These are phyloP conservation scores for Pachycephus smyrnensis DNA, from an alignment of 2,888 invertebrate species.

Conservation along the genomic window DNA sequence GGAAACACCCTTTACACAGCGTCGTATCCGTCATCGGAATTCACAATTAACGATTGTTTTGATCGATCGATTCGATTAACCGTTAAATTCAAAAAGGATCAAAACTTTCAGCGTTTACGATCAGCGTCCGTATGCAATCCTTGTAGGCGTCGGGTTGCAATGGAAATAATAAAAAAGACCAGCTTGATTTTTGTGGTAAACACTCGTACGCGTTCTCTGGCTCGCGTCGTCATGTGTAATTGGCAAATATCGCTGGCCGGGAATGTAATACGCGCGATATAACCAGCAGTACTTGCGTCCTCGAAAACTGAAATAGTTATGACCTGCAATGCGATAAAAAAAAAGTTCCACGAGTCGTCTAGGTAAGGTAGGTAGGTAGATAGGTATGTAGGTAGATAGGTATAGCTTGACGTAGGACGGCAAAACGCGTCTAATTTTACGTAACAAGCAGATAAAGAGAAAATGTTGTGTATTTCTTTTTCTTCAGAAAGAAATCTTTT, in stretches of 20 bases:
- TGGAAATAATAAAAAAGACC: conserved; percentile 4
- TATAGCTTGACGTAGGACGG: neutral
- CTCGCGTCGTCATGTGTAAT: conserved; percentile 33
- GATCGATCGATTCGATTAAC: neutral
- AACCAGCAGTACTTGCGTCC: conserved; percentile 28
- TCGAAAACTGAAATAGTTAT: conserved; percentile 51
- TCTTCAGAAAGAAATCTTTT: neutral
- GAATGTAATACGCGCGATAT: conserved; percentile 6
- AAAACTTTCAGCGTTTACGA: neutral
- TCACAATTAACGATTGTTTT: neutral
- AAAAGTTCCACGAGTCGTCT: conserved; percentile 1
- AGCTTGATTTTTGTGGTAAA: neutral
- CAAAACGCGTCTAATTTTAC: neutral
- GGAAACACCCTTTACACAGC: neutral
- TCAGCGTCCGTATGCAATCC: neutral
- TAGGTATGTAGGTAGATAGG: neutral
- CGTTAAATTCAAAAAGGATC: neutral
- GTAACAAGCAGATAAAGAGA: neutral
- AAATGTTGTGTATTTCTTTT: neutral
- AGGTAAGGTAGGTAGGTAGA: neutral
- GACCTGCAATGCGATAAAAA: conserved; percentile 35
- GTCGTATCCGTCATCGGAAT: neutral
- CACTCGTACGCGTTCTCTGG: neutral
- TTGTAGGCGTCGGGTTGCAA: conserved; percentile 2
- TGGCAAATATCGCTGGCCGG: conserved; percentile 40